Evolutionary conservation across 2,888 invertebrate species (phyloP), one percentile per base, ranked within the genome.

Genomic region (Syrphus vitripennis): DNA sequence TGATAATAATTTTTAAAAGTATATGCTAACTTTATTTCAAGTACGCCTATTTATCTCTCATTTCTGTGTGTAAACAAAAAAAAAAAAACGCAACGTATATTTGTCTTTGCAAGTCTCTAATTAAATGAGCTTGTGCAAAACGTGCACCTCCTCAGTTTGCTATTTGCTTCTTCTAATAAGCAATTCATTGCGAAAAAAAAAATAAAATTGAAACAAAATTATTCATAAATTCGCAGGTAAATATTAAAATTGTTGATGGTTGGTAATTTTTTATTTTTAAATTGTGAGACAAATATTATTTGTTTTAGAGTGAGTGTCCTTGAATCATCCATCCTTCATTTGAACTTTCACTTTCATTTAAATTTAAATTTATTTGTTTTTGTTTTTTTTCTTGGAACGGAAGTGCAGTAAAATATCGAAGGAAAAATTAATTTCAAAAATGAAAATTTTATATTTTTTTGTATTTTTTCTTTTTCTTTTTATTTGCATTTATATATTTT

Each of bases 281-380:
- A 29, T 34, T 57, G 9, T 16, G 34, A 9, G 26, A 14, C 6
- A 61, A 40, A 42, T n/a, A 65, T 55, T n/a, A 53, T 53, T 19
- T 63, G n/a, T n/a, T n/a, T 26, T 24, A 59, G 10, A 61, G 40
- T 40, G 24, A n/a, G 7, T 57, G 75, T 83, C 80, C 83, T 83
- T 83, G 83, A 42, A 63, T 83, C 24, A 37, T 50, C 67, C 24
- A 37, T 50, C 67, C 34, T 34, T 29, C 45, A 37, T 50, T 71
- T 84, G 76, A 80, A 84, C 59, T 80, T 57, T 63, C 70, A 24
- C 59, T 50, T 50, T 29, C 76, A 71, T 84, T 80, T 80, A 74
- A 65, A 53, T 61, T 59, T 59, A 26, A 72, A 65, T 57, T 1
- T 14, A 12, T 31, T 48, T 42, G 37, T 53, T 50, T 70, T 29